phyloP scores from a whole-genome alignment of 2,113 vertebrate species.

The Pantherophis guttatus region DNA sequence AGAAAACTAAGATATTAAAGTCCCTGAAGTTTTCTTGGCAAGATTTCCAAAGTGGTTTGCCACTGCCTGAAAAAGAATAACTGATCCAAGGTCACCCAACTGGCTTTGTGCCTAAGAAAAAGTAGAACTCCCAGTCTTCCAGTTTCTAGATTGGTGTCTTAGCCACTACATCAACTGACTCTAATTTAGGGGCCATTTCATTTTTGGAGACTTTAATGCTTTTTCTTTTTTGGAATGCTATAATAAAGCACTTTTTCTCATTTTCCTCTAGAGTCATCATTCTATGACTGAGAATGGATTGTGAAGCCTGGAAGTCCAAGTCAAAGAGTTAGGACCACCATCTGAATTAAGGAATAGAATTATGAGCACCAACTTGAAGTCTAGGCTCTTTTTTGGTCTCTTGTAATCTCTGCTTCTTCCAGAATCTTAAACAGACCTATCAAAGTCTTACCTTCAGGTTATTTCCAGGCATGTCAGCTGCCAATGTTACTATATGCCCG shows the following conservation, averaged over 20 bases:
- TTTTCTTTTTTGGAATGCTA: constrained; percentile 8
- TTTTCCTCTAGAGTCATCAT: not conserved
- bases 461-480: constrained; percentile 40
- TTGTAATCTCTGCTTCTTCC: not conserved
- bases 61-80: not conserved
- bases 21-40: not conserved
- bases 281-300: not conserved
- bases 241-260: not conserved
- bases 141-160: not conserved
- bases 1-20: too few species aligned
- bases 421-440: constrained; percentile 2
- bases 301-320: not conserved
- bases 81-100: not conserved
- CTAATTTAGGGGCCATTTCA: not conserved
- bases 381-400: not conserved
- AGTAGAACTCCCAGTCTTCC: not conserved
- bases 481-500: constrained; percentile 34
- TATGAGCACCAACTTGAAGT: not conserved
- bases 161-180: not conserved
- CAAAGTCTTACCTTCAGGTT: not conserved
- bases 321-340: not conserved
- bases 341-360: not conserved
- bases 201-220: not conserved
- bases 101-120: not conserved
- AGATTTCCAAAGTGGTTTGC: not conserved